phyloP scores from a whole-genome alignment of 1,140 invertebrate species.

The Helicoverpa armigera region DNA sequence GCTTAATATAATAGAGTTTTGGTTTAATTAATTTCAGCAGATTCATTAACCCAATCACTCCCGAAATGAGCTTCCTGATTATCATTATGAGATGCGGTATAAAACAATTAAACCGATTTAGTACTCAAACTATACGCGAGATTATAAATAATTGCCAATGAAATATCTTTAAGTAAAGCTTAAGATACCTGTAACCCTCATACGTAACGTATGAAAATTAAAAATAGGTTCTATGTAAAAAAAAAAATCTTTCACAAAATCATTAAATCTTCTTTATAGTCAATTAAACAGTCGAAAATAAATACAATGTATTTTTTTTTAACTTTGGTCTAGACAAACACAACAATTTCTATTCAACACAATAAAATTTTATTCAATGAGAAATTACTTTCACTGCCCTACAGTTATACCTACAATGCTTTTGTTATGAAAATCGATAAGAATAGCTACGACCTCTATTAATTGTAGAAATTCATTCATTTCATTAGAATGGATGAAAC shows the following conservation, averaged over 20 bases:
- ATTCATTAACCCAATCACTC: too few species aligned
- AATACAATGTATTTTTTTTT: neutral
- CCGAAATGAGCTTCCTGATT: too few species aligned
- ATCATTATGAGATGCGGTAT: too few species aligned
- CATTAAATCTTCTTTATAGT: neutral
- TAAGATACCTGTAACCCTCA: too few species aligned
- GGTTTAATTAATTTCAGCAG: too few species aligned
- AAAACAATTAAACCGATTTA: too few species aligned
- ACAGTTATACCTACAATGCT: neutral
- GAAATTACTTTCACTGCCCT: neutral
- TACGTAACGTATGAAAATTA: too few species aligned
- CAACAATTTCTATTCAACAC: neutral
- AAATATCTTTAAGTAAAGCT: too few species aligned
- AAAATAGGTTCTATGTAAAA: too few species aligned
- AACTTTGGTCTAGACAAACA: neutral
- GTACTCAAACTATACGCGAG: too few species aligned
- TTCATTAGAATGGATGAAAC: constrained; percentile 9
- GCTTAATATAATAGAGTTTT: too few species aligned
- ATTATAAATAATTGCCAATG: too few species aligned
- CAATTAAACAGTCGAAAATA: neutral
- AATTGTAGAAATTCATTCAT: constrained; percentile 21
- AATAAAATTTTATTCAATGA: neutral
- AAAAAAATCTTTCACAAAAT: neutral
- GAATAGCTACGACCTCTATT: constrained; percentile 21
- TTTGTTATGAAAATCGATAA: constrained; percentile 9